These are phyloP conservation scores for Mormyrops attenuatus DNA, from an alignment of 2,797 vertebrate genomes.

Conservation along the genomic window DNA sequence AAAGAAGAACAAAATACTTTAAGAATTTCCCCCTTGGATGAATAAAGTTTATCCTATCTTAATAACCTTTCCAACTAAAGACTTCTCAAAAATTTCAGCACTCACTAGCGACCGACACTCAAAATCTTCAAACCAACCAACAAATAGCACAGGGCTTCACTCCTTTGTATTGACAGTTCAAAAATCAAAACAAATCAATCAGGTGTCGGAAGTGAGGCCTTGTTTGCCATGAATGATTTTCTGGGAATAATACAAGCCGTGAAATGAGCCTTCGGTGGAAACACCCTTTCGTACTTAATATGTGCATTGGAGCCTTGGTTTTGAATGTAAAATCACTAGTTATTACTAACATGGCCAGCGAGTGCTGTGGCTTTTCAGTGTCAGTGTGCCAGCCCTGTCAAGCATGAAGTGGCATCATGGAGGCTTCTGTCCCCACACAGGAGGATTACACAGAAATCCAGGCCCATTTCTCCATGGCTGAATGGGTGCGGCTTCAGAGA, in stretches of 20 bases:
- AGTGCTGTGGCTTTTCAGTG: neutral
- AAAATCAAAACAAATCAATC: neutral
- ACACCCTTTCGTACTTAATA: neutral
- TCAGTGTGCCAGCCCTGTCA: neutral
- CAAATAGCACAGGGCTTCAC: neutral
- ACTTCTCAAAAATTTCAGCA: neutral
- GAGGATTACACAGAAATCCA: neutral
- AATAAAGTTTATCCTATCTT: neutral
- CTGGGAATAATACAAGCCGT: neutral
- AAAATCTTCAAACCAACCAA: neutral
- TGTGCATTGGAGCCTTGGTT: neutral
- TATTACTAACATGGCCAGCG: neutral
- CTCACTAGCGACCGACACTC: neutral
- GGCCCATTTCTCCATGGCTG: neutral
- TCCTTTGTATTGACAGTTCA: neutral
- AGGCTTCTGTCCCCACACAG: neutral
- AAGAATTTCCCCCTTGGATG: neutral
- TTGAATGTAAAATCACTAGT: neutral
- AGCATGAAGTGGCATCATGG: neutral
- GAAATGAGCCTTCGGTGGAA: neutral
- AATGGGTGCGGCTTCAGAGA: neutral
- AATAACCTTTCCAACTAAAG: neutral
- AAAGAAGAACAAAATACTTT: neutral
- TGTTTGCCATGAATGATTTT: neutral
- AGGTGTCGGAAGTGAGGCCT: neutral